These are phyloP conservation scores for Poeciliopsis gracilis DNA, from an alignment of 2,797 vertebrate genomes.

Conservation along the genomic window DNA sequence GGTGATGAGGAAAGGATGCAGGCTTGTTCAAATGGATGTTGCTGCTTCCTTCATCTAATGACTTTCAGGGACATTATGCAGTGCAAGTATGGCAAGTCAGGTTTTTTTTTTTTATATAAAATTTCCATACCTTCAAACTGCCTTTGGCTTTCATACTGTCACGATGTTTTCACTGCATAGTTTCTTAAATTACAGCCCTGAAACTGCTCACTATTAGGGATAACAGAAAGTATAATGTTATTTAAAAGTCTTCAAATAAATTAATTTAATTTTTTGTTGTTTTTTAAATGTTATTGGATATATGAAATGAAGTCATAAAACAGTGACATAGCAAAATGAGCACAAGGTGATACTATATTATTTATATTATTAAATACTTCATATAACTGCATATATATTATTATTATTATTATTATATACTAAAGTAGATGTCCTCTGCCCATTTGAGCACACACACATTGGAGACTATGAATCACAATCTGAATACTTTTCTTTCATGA, in stretches of 20 bases:
- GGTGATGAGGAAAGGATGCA: conserved; percentile 29
- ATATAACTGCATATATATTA: too few species aligned
- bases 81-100: background rate
- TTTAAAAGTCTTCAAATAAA: background rate
- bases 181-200: background rate
- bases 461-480: background rate
- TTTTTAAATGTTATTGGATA: background rate
- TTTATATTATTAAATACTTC: too few species aligned
- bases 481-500: conserved; percentile 1
- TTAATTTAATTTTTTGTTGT: too few species aligned
- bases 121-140: background rate
- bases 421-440: conserved; percentile 28
- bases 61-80: background rate
- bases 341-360: background rate
- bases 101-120: background rate
- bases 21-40: conserved; percentile 38
- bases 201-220: background rate
- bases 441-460: conserved; percentile 52
- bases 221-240: background rate
- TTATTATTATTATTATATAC: too few species aligned
- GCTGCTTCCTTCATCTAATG: conserved; percentile 38
- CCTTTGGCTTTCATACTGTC: background rate
- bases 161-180: background rate
- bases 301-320: background rate
- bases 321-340: background rate